These are phyloP conservation scores for Chiroxiphia lanceolata DNA, from an alignment of 2,797 vertebrate species.

Conservation along the genomic window DNA sequence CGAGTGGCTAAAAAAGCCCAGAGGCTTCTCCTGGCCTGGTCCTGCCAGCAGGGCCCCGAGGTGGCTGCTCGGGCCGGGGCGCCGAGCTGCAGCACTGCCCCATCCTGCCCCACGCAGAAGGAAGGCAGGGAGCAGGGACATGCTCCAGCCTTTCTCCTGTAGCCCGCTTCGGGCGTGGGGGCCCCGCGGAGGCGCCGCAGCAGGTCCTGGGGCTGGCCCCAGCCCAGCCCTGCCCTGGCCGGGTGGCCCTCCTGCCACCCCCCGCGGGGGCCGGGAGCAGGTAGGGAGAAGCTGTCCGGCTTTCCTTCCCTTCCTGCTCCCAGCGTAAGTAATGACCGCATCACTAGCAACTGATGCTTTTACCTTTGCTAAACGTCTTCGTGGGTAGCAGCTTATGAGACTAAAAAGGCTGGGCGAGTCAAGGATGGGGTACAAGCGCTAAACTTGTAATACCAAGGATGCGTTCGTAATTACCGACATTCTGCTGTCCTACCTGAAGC, in stretches of 20 bases:
- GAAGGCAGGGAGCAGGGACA: too few species aligned
- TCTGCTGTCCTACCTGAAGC: not conserved
- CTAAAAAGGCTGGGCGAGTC: not conserved
- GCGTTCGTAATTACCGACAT: not conserved
- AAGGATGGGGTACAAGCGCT: not conserved
- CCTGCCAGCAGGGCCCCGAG: not conserved
- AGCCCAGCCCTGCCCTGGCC: not conserved
- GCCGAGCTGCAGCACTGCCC: not conserved
- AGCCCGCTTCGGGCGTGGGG: fast-evolving
- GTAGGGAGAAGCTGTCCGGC: not conserved
- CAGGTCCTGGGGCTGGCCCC: not conserved
- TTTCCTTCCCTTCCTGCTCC: not conserved
- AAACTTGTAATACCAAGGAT: not conserved
- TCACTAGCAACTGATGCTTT: not conserved
- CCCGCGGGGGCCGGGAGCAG: too few species aligned
- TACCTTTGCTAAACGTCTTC: not conserved
- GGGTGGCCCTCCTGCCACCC: not conserved
- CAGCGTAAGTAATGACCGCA: not conserved
- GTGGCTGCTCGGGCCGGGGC: not conserved
- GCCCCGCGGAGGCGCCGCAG: fast-evolving
- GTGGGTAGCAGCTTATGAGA: not conserved
- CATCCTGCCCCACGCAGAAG: fast-evolving
- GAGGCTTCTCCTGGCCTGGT: not conserved
- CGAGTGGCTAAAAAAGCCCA: not conserved
- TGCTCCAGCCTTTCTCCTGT: not conserved